Conservation (phyloP, 92 coral and sea anemone species). For the Ricordea florida region DNA sequence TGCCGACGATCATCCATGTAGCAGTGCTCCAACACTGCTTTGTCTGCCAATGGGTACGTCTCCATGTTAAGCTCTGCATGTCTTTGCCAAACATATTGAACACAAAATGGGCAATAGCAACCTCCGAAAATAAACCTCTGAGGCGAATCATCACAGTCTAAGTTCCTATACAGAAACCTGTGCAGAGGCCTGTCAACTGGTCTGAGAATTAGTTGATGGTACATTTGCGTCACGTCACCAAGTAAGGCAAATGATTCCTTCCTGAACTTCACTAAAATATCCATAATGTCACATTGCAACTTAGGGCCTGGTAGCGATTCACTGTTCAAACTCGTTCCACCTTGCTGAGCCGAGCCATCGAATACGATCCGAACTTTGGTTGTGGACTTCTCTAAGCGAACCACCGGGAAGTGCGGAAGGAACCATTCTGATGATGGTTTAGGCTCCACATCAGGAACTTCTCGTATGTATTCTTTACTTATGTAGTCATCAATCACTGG, state of each 20-base stretch:
- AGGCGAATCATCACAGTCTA: slow-evolving; percentile 18
- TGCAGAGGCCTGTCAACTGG: slow-evolving; percentile 38
- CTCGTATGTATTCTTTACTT: slow-evolving; percentile 39
- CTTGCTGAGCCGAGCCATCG: too few species aligned
- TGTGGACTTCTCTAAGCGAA: too few species aligned
- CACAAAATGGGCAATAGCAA: slow-evolving; percentile 57
- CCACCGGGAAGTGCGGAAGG: too few species aligned
- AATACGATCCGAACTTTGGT: too few species aligned
- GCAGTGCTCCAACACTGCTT: slow-evolving; percentile 4
- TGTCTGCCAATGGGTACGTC: slow-evolving; percentile 12
- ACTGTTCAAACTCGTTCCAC: too few species aligned
- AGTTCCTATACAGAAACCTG: slow-evolving; percentile 36
- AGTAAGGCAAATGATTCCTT: slow-evolving; percentile 7
- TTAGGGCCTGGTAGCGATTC: too few species aligned
- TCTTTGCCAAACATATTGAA: too few species aligned
- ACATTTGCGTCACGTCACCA: slow-evolving; percentile 43
- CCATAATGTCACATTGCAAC: slow-evolving; percentile 52
- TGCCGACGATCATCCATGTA: slow-evolving; percentile 13
- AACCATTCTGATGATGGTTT: slow-evolving; percentile 50
- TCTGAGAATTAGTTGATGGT: slow-evolving; percentile 31
- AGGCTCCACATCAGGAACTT: slow-evolving; percentile 34
- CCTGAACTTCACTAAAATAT: slow-evolving; percentile 26
- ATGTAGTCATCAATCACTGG: slow-evolving; percentile 54
- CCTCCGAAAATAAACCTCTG: slow-evolving; percentile 57
- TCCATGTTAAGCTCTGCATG: not conserved